A percentile compares a stretch with the other conserved stretches of the same genome.
Evolutionary conservation across 1,140 invertebrate genomes (phyloP).

Genomic region (Formica selysi): DNA sequence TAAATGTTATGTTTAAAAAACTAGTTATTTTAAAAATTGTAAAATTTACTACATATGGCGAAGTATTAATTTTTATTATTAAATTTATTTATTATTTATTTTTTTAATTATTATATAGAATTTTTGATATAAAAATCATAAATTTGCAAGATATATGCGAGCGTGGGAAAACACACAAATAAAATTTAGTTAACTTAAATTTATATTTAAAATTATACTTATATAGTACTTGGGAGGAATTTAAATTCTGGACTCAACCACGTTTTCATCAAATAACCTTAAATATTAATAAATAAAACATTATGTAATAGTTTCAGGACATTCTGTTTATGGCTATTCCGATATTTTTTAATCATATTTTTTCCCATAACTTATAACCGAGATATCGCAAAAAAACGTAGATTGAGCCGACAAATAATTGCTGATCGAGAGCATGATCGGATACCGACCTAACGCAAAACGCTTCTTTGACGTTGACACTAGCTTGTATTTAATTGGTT

Average conservation of each 20-base stretch:
- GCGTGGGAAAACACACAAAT: too few relatives aligned
- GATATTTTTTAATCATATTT: not conserved
- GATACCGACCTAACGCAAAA: not conserved
- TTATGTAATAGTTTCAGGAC: not conserved
- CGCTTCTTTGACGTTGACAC: constrained; percentile 65
- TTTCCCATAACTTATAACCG: not conserved
- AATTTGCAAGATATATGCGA: too few relatives aligned
- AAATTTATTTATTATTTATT: not conserved
- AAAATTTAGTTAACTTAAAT: not conserved
- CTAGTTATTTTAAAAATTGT: not conserved
- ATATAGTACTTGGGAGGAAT: not conserved
- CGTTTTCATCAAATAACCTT: not conserved
- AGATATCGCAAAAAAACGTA: not conserved
- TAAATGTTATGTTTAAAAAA: too few relatives aligned
- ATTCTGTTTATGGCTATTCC: not conserved
- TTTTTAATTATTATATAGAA: not conserved
- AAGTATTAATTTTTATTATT: not conserved
- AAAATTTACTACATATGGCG: not conserved
- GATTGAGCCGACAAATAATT: not conserved
- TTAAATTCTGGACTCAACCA: not conserved
- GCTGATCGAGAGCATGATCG: not conserved
- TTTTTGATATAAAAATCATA: not conserved
- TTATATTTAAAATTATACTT: not conserved
- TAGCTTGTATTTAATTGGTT: constrained; percentile 79
- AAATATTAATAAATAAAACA: not conserved